Percentiles rank a stretch among this genome's conserved stretches.
Evolutionary conservation across 2,113 vertebrate genomes (phyloP).

Genomic region (Spheniscus mendiculus): DNA sequence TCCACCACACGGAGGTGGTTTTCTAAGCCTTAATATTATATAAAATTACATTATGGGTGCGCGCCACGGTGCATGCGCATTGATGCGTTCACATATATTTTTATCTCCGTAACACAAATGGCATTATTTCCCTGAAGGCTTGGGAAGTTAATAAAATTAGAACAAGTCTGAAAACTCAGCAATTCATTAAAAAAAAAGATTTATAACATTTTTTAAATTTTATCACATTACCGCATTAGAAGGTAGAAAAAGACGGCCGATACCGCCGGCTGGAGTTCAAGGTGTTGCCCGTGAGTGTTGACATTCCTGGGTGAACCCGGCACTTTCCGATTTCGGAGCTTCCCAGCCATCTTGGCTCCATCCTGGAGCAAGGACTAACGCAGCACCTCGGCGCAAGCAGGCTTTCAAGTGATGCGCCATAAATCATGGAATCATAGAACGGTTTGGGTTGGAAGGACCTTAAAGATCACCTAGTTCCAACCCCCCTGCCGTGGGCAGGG

Average conservation of each 20-base stretch:
- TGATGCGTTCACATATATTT: accelerated
- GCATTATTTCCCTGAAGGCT: neutral
- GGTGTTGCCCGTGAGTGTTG: accelerated
- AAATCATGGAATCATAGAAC: neutral
- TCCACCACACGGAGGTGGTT: neutral
- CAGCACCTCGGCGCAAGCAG: neutral
- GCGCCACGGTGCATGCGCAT: accelerated
- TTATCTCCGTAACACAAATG: accelerated
- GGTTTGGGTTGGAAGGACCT: neutral
- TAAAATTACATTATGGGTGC: accelerated
- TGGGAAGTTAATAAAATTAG: neutral
- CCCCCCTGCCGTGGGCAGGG: neutral
- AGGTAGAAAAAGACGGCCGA: accelerated
- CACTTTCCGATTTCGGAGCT: accelerated
- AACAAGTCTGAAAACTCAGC: neutral
- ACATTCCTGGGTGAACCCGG: accelerated
- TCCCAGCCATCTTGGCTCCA: neutral
- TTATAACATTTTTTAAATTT: neutral
- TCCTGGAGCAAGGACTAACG: neutral
- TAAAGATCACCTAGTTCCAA: neutral
- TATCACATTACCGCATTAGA: neutral
- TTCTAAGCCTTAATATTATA: neutral
- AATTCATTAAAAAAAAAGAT: neutral
- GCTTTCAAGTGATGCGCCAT: accelerated
- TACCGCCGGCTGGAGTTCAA: neutral